Percentiles rank a stretch among this genome's conserved stretches.
These are phyloP conservation scores for Drosophila tsacasi DNA, from an alignment of 1,140 invertebrate species.

Conservation along the genomic window DNA sequence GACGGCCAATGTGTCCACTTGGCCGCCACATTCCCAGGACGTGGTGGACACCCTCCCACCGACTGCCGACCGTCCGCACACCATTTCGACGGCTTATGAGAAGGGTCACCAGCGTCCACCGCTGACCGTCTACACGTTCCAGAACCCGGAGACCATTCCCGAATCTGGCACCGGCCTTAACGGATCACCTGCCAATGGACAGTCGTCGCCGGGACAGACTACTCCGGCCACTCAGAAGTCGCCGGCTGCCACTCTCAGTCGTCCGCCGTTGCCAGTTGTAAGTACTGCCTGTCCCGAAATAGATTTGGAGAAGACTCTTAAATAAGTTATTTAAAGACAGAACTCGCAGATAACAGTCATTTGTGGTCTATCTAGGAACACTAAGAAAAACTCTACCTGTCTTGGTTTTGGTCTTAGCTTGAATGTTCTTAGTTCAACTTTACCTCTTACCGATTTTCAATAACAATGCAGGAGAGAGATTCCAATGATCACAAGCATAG, in stretches of 20 bases:
- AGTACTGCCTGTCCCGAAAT: constrained; percentile 60
- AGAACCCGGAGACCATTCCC: constrained; percentile 88
- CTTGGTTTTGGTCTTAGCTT: background rate
- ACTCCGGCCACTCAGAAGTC: constrained; percentile 80
- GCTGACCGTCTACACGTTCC: constrained; percentile 95
- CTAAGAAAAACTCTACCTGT: background rate
- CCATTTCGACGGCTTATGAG: constrained; percentile 96
- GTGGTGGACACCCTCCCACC: constrained; percentile 87
- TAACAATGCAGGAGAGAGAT: background rate
- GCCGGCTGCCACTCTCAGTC: constrained; percentile 74
- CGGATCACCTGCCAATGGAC: constrained; percentile 31
- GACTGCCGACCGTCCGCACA: constrained; percentile 94
- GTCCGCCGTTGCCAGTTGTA: constrained; percentile 89
- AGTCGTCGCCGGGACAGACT: constrained; percentile 62
- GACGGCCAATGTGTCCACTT: constrained; percentile 82
- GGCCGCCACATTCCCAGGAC: constrained; percentile 87
- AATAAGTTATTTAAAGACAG: background rate
- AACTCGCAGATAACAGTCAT: background rate
- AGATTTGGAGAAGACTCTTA: too few species aligned
- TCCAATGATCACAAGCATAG: too few species aligned
- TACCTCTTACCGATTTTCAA: background rate
- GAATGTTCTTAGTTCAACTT: background rate
- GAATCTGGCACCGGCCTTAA: constrained; percentile 66
- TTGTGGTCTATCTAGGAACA: background rate
- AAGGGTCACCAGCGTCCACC: constrained; percentile 94